These are phyloP conservation scores for Hippocampus zosterae DNA, from an alignment of 2,113 vertebrate genomes.

Conservation along the genomic window DNA sequence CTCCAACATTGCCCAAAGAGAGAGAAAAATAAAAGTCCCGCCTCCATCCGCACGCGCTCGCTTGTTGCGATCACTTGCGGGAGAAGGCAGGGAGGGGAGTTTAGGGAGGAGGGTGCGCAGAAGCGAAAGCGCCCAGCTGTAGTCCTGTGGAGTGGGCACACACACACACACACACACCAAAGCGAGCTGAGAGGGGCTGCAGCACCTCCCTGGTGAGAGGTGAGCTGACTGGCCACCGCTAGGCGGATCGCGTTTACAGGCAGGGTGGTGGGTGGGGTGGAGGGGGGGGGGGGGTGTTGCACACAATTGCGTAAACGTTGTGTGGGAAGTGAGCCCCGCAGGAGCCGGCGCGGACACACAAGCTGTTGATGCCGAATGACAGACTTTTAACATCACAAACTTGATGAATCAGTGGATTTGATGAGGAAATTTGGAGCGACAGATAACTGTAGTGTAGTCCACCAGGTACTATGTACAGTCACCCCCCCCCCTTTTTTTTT, in stretches of 20 bases:
- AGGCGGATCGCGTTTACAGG: neutral
- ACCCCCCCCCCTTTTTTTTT: too few relatives aligned
- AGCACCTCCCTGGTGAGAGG: constrained; percentile 51
- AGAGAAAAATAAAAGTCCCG: constrained; percentile 36
- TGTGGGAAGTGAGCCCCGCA: neutral
- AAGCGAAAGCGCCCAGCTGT: constrained; percentile 64
- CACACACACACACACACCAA: constrained; percentile 32
- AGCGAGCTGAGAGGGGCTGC: constrained; percentile 59
- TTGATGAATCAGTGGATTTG: neutral
- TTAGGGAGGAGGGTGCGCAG: constrained; percentile 28
- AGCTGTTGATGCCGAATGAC: neutral
- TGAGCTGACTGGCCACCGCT: constrained; percentile 2
- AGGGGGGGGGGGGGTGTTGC: neutral
- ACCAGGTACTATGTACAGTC: too few relatives aligned
- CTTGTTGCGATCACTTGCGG: constrained; percentile 69
- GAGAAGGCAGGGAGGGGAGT: constrained; percentile 39
- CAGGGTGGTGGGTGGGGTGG: neutral
- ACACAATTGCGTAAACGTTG: constrained; percentile 6
- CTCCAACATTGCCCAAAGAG: constrained; percentile 25
- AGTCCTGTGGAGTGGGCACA: neutral
- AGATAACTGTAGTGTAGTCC: neutral
- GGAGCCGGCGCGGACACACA: neutral
- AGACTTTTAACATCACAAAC: neutral
- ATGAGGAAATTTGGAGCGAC: neutral
- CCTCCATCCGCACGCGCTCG: constrained; percentile 51